phyloP scores from a whole-genome alignment of 2,888 invertebrate genomes.

The Mythimna albipuncta region DNA sequence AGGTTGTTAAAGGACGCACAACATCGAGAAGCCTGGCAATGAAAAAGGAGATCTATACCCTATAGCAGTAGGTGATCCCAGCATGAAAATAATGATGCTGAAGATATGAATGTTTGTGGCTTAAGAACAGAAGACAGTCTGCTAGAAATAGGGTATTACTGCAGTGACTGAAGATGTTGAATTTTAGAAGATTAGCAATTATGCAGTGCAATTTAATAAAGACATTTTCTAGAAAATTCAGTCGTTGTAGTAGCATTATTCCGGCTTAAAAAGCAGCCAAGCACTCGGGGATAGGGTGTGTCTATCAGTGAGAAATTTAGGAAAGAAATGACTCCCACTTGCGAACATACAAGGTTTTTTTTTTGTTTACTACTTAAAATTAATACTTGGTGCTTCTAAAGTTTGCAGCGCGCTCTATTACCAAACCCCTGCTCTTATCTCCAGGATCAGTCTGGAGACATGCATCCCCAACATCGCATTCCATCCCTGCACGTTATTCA shows the following conservation, averaged over 20 bases:
- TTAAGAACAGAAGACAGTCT: not conserved
- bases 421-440: conserved; percentile 1
- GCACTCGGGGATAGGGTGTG: no score
- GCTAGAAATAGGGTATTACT: not conserved
- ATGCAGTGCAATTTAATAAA: not conserved
- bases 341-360: no score
- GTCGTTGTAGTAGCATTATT: no score
- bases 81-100: no score
- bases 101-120: not conserved
- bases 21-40: no score
- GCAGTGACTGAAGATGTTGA: not conserved
- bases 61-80: no score
- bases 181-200: not conserved
- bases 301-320: no score
- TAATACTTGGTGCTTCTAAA: not conserved
- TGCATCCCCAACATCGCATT: conserved; percentile 18
- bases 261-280: no score
- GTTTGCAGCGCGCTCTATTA: not conserved
- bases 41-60: no score
- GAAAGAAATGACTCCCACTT: no score
- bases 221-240: not conserved
- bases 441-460: conserved; percentile 3
- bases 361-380: no score
- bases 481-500: conserved; percentile 63
- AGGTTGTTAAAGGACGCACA: no score